phyloP scores from a whole-genome alignment of 2,797 vertebrate species.

The Phyllotis vaccarum region DNA sequence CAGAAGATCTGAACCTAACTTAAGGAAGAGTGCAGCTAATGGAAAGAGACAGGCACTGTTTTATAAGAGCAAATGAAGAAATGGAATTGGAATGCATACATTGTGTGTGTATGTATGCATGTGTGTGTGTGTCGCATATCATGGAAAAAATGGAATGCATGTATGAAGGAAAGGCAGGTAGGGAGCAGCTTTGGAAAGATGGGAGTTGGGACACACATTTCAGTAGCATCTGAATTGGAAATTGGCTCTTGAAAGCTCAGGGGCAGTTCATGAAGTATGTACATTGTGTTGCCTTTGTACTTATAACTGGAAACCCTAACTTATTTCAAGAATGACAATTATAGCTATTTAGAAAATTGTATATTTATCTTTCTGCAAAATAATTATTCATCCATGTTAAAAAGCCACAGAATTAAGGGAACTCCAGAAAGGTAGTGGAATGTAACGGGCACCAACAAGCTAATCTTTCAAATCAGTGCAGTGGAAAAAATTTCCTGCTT shows the following conservation, averaged over 20 bases:
- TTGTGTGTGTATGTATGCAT: too few relatives aligned
- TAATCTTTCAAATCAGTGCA: slow-evolving; percentile 49
- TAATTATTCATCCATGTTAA: neutral
- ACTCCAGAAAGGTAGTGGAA: neutral
- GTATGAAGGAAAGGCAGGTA: neutral
- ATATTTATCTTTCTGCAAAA: neutral
- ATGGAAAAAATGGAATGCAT: neutral
- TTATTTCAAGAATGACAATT: slow-evolving; percentile 45
- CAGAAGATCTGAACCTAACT: neutral
- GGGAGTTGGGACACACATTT: neutral
- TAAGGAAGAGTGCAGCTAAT: neutral
- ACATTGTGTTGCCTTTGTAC: neutral
- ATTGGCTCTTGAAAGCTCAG: neutral
- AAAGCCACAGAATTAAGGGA: neutral
- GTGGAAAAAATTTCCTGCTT: slow-evolving; percentile 68
- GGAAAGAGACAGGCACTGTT: too few relatives aligned
- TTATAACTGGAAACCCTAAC: neutral
- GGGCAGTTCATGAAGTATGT: neutral
- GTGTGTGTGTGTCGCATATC: neutral
- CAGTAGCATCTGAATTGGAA: neutral
- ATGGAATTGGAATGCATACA: too few relatives aligned
- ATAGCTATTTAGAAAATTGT: neutral
- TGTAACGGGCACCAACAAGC: neutral
- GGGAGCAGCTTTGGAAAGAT: neutral
- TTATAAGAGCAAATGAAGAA: too few relatives aligned